These are phyloP conservation scores for Phainopepla nitens DNA, from an alignment of 2,113 vertebrate genomes.

Conservation along the genomic window DNA sequence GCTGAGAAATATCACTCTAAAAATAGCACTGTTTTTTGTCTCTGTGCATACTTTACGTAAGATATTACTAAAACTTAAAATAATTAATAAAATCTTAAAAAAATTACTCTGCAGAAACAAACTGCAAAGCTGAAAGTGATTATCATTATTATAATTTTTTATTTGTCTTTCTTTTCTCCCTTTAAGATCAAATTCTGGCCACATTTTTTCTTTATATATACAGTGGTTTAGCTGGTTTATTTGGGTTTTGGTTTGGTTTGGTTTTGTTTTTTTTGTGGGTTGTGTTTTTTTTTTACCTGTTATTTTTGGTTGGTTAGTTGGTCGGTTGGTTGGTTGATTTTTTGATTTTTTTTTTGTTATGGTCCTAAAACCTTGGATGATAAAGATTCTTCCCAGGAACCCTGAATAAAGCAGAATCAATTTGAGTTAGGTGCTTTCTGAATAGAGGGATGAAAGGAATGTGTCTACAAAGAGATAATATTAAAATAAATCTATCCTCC, in stretches of 20 bases:
- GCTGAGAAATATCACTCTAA: background rate
- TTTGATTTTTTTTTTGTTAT: background rate
- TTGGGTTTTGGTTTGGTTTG: background rate
- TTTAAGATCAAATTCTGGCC: background rate
- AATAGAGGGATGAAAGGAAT: background rate
- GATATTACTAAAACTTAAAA: background rate
- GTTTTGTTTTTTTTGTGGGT: no score
- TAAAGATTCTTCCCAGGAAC: background rate
- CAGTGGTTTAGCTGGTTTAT: background rate
- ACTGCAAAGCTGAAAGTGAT: background rate
- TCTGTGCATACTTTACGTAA: background rate
- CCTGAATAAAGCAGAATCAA: background rate
- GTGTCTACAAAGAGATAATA: background rate
- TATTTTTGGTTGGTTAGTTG: background rate
- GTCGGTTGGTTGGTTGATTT: background rate
- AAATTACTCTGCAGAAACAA: background rate
- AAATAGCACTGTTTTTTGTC: constrained; percentile 15
- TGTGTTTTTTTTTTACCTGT: background rate
- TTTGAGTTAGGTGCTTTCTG: background rate
- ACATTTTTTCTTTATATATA: background rate
- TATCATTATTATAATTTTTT: background rate
- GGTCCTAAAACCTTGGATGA: background rate
- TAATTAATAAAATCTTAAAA: background rate
- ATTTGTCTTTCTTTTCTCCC: background rate
- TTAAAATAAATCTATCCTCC: background rate